These are phyloP conservation scores for Eleutherodactylus coqui DNA, from an alignment of 2,797 vertebrate species.

Conservation along the genomic window DNA sequence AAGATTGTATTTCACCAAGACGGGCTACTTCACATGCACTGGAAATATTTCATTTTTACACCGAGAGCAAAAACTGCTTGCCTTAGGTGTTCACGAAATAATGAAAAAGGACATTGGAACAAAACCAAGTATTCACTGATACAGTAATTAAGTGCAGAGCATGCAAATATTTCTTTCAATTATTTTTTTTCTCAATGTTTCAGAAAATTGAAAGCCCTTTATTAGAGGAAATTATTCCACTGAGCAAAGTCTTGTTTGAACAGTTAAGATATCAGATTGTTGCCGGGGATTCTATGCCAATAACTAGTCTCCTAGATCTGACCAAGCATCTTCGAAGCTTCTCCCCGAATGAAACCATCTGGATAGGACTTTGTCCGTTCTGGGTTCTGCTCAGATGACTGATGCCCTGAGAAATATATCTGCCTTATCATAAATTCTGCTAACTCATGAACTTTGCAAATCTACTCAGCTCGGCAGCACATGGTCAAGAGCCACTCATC, in stretches of 20 bases:
- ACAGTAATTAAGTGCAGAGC: background rate
- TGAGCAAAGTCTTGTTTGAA: constrained; percentile 5
- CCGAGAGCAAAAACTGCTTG: constrained; percentile 9
- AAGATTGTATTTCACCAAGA: background rate
- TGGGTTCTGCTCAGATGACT: constrained; percentile 64
- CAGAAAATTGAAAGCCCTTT: background rate
- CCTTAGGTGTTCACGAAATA: background rate
- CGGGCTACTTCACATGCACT: constrained; percentile 7
- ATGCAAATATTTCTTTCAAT: constrained; percentile 11
- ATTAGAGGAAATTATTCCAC: constrained; percentile 7
- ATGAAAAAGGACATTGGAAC: constrained; percentile 27
- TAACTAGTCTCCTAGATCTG: constrained; percentile 39
- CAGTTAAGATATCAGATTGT: constrained; percentile 10
- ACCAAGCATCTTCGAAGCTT: constrained; percentile 36
- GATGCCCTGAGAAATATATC: constrained; percentile 69
- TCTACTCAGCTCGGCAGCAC: constrained; percentile 68
- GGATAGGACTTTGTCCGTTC: constrained; percentile 67
- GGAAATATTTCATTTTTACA: constrained; percentile 7
- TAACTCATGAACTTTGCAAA: constrained; percentile 72
- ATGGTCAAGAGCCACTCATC: constrained; percentile 71
- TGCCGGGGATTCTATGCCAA: background rate
- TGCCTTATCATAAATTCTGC: constrained; percentile 72
- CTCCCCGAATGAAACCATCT: constrained; percentile 56
- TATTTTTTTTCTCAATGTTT: background rate
- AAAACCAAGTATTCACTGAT: constrained; percentile 29